Base-by-base conservation (phyloP, 2,113 vertebrate genomes). In the Kobus ellipsiprymnus region DNA sequence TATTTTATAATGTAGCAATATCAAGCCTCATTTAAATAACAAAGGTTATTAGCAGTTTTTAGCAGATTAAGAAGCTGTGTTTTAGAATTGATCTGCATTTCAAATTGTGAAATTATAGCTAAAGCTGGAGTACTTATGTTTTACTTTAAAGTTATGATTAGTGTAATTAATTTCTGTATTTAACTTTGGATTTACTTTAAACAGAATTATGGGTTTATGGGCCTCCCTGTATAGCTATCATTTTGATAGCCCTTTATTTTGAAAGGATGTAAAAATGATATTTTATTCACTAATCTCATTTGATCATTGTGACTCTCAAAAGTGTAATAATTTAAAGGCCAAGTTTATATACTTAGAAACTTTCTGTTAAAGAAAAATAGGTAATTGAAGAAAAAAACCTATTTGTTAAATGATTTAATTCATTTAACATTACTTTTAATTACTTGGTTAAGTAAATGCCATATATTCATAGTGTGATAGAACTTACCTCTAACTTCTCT, bases 11-110 rank as follows among this genome's bases (percentile, higher is more conserved):
- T 74, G 83, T 81, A 77, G 74, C 67, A 64, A 50, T 55, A 74
- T 92, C 46, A 95, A 64, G 59, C 36, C 27, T 90, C 29, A 90
- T 81, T 81, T 86, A 67, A 91, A 29, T 82, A 90, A 62, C 11
- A 86, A 80, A 85, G 25, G 81, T n/a, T 55, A 81, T 27, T 87
- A 86, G 29, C 54, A 46, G 14, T 54, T 85, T 90, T 81, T 86
- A 86, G 52, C 52, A 85, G 44, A 12, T 77, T 21, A 3, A 64
- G 15, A 90, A 59, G 40, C 60, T 60, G 40, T 46, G n/a, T 50
- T 96, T 92, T 95, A 96, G 27, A 83, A 88, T 62, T 95, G 62
- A 86, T 94, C 30, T 21, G 27, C 14, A 33, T 59, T 94, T 92
- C 92, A 92, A 36, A 96, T 83, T 91, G 64, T 62, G 71, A 93